phyloP scores from a whole-genome alignment of 2,113 vertebrate species.

The Emydura subglobosa region DNA sequence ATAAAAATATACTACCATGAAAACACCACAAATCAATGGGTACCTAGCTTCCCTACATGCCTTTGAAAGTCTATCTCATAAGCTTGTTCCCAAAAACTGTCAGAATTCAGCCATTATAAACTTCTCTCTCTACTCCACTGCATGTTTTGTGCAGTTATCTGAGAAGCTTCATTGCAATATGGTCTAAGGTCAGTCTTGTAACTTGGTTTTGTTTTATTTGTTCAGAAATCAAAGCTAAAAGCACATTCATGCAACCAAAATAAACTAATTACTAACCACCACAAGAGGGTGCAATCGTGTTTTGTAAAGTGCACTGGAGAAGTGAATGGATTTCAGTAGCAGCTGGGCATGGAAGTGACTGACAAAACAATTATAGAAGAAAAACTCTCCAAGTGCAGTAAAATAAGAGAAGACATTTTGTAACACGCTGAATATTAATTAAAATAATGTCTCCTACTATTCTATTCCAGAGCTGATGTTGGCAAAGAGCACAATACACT shows the following conservation, averaged over 20 bases:
- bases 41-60: not conserved
- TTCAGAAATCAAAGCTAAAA: slow-evolving; percentile 6
- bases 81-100: slow-evolving; percentile 35
- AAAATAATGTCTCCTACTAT: not conserved
- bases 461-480: not conserved
- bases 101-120: not conserved
- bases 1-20: not conserved
- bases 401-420: not conserved
- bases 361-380: slow-evolving; percentile 10
- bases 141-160: slow-evolving; percentile 29
- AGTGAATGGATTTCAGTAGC: not conserved
- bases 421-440: not conserved
- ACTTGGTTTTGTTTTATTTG: slow-evolving; percentile 44
- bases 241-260: slow-evolving; percentile 14
- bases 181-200: slow-evolving; percentile 41
- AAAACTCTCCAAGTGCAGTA: not conserved
- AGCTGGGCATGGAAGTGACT: slow-evolving; percentile 41
- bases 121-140: not conserved
- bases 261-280: slow-evolving; percentile 3
- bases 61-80: not conserved
- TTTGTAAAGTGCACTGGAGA: not conserved
- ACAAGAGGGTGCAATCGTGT: slow-evolving; percentile 64
- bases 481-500: not conserved
- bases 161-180: slow-evolving; percentile 36
- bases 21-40: not conserved